These are phyloP conservation scores for Amphipyra tragopoginis DNA, from an alignment of 2,888 invertebrate species.

Conservation along the genomic window DNA sequence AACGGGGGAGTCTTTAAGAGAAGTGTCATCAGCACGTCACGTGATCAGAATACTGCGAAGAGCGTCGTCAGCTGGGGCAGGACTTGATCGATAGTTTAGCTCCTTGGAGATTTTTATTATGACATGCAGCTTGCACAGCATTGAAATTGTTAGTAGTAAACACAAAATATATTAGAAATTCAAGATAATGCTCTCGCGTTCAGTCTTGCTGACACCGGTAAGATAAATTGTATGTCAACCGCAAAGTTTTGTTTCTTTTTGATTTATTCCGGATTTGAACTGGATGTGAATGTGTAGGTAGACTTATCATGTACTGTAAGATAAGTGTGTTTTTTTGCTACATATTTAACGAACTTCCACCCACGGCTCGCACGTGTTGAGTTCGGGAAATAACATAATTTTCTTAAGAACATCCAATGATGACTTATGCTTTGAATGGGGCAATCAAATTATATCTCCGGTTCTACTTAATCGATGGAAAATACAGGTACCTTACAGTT, in stretches of 20 bases:
- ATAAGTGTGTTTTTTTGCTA: too few species aligned
- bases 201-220: slow-evolving; percentile 25
- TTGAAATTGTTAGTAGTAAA: slow-evolving; percentile 7
- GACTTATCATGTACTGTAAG: too few species aligned
- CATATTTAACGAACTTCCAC: too few species aligned
- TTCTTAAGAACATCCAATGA: too few species aligned
- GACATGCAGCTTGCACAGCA: not conserved
- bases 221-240: slow-evolving; percentile 40
- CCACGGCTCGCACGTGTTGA: too few species aligned
- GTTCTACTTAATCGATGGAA: too few species aligned
- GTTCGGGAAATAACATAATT: too few species aligned
- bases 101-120: slow-evolving; percentile 28
- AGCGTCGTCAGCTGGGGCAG: slow-evolving; percentile 4
- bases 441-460: too few species aligned
- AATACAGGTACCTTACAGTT: too few species aligned
- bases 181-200: slow-evolving; percentile 35
- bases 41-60: slow-evolving; percentile 59
- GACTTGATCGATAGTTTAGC: slow-evolving; percentile 37
- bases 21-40: slow-evolving; percentile 56
- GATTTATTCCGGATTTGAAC: slow-evolving; percentile 23
- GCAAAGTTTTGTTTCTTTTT: slow-evolving; percentile 29
- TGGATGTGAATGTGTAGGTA: not conserved
- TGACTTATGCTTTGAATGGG: too few species aligned
- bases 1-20: slow-evolving; percentile 45
- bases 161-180: slow-evolving; percentile 30